Base-by-base conservation (phyloP, 2,797 vertebrate species). In the Hylomyscus alleni region DNA sequence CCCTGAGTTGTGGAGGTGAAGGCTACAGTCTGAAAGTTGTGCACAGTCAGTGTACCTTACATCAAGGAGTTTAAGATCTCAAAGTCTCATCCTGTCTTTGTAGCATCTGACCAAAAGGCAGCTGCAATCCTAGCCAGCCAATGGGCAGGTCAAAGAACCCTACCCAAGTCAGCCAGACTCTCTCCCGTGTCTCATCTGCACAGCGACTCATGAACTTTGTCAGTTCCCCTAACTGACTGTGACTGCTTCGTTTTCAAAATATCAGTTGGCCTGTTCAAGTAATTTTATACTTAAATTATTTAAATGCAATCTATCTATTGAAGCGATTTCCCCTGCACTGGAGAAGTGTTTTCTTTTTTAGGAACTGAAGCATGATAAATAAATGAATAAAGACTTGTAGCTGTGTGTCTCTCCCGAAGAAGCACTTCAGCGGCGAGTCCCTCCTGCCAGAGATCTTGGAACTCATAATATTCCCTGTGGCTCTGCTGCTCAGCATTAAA, bases 261-360 rank as follows among this genome's bases (percentile, higher is more conserved):
- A 96, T 80, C 96, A 96, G 93, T 95, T 37, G 92, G 97, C 85
- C 96, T 97, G 93, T 97, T 97, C 12, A 65, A 98, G 98, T 98
- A 98, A 98, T 98, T 98, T 98, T 97, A 94, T 69, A 91, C 96
- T 97, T 98, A 97, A 98, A 98, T 98, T 98, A 98, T 98, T 98
- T 98, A 98, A 96, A 98, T 97, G 96, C 97, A 96, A 98, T 98
- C 97, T 98, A 97, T 98, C 95, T 90, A 91, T 97, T 95, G 86
- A 86, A 98, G 90, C 95, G 98, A 96, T 97, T 96, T 95, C 96
- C 97, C 95, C 95, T 97, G 83, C 96, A 97, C 20, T 95, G 91
- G 97, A 88, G 96, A 98, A 98, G 89, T 95, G 86, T 98, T 98
- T 98, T 97, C 96, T 98, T 98, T 98, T 98, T 96, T 96, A 97